Conservation (phyloP, 2,888 invertebrate species). For the Galerucella calmariensis region DNA sequence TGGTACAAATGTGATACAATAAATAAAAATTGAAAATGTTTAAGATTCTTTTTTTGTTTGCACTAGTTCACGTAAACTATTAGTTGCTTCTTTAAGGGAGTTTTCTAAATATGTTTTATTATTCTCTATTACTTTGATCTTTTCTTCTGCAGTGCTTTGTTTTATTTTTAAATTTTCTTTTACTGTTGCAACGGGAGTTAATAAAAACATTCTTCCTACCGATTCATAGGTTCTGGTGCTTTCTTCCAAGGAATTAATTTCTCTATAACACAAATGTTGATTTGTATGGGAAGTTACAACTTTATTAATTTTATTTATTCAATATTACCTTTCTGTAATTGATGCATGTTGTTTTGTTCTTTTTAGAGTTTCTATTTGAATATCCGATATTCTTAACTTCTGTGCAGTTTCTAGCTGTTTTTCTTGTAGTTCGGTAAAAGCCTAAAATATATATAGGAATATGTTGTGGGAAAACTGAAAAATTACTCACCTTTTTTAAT, state of each 20-base stretch:
- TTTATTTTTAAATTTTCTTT: conserved; percentile 73
- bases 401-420: conserved; percentile 85
- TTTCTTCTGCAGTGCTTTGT: conserved; percentile 70
- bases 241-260: conserved; percentile 71
- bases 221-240: conserved; percentile 81
- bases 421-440: conserved; percentile 83
- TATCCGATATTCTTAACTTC: conserved; percentile 81
- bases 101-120: conserved; percentile 84
- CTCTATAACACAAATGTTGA: conserved; percentile 58
- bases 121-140: conserved; percentile 78
- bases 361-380: conserved; percentile 78
- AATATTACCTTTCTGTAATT: conserved; percentile 74
- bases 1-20: conserved; percentile 20
- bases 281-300: no score
- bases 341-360: conserved; percentile 76
- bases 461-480: conserved; percentile 24
- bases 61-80: conserved; percentile 86
- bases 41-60: conserved; percentile 72
- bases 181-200: conserved; percentile 74
- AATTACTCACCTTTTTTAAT: conserved; percentile 61
- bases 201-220: conserved; percentile 86
- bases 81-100: conserved; percentile 85
- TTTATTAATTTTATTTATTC: background rate
- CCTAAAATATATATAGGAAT: conserved; percentile 63
- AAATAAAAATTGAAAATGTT: conserved; percentile 34